phyloP scores from a whole-genome alignment of 2,888 invertebrate genomes.

The Microctonus hyperodae region DNA sequence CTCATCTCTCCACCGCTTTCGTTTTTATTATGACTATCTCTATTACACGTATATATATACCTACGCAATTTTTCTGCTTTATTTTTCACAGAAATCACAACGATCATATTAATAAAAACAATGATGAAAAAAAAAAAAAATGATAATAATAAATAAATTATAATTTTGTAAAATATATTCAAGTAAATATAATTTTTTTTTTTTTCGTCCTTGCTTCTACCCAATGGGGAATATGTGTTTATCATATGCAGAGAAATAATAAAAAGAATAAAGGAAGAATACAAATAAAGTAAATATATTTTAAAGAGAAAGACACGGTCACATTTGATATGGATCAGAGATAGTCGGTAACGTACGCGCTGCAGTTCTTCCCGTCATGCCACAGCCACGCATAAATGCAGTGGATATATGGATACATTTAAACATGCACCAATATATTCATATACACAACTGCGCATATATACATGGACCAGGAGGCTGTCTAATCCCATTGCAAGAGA shows the following conservation, averaged over 20 bases:
- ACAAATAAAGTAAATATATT: slow-evolving; percentile 19
- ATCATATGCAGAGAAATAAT: slow-evolving; percentile 7
- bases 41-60: slow-evolving; percentile 29
- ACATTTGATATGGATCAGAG: slow-evolving; percentile 62
- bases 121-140: background rate
- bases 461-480: slow-evolving; percentile 18
- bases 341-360: slow-evolving; percentile 61
- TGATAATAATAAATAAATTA: background rate
- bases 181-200: background rate
- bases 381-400: slow-evolving; percentile 37
- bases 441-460: slow-evolving; percentile 14
- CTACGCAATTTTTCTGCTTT: background rate
- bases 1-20: slow-evolving; percentile 16
- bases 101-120: too few relatives aligned
- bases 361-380: slow-evolving; percentile 56
- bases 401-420: slow-evolving; percentile 31
- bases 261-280: slow-evolving; percentile 10
- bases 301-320: slow-evolving; percentile 48
- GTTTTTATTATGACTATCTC: slow-evolving; percentile 33
- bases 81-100: background rate
- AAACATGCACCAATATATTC: slow-evolving; percentile 6
- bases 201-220: background rate
- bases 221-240: slow-evolving; percentile 12
- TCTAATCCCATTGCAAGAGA: slow-evolving; percentile 36
- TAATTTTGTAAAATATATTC: background rate